A percentile compares a stretch with the other conserved stretches of the same genome.
Evolutionary conservation across 2,113 vertebrate species (phyloP).

Genomic region (Promerops cafer): DNA sequence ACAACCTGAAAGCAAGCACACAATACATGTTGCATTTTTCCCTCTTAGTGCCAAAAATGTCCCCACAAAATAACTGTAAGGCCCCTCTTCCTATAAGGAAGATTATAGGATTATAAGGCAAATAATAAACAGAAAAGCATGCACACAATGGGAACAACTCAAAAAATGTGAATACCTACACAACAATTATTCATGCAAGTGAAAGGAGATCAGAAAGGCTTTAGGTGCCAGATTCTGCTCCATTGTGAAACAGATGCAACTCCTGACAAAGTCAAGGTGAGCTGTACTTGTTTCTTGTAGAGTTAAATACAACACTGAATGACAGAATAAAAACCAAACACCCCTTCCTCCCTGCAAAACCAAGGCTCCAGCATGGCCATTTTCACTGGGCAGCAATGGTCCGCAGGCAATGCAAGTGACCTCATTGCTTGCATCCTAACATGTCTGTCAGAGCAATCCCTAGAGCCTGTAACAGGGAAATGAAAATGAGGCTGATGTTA

Average conservation of each 20-base stretch:
- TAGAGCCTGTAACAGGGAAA: background rate
- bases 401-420: background rate
- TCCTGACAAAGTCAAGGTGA: background rate
- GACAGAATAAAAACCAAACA: background rate
- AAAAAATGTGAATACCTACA: background rate
- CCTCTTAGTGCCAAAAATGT: background rate
- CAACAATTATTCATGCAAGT: background rate
- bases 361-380: background rate
- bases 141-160: background rate
- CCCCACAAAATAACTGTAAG: background rate
- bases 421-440: rapidly evolving
- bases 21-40: background rate
- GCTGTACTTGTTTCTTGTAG: background rate
- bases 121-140: background rate
- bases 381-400: background rate
- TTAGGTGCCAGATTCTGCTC: background rate
- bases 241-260: background rate
- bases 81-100: background rate
- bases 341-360: background rate
- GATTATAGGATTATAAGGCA: too few relatives aligned
- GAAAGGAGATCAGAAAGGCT: background rate
- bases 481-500: background rate
- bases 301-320: background rate
- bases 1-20: background rate
- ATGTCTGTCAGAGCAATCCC: background rate